Evolutionary conservation across 2,797 vertebrate genomes (phyloP), one percentile per base, ranked within the genome.

Genomic region (Lepilemur septentrionalis): DNA sequence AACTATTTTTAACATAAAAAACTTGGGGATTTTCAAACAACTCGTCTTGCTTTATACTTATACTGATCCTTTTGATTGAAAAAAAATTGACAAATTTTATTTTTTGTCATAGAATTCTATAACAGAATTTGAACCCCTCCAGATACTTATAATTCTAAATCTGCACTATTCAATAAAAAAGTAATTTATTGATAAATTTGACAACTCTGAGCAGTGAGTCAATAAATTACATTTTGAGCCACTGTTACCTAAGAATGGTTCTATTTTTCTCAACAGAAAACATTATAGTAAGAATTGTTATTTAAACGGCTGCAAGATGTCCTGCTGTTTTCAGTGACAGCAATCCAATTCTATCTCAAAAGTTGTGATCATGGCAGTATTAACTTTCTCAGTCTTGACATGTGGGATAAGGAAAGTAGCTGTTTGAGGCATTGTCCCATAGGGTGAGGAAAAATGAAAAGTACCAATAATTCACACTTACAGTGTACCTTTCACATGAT

Each of bases 271-370:
- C 94, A 96, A 97, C 92, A 92, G 50, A 95, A 98, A 98, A 98
- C 91, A 98, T 98, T 97, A 96, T 70, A 93, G 95, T 94, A 98
- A 98, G 96, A 98, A 98, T 97, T 97, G 95, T 97, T 98, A 92
- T 97, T 98, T 98, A 98, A 98, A 98, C 32, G 57, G 97, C 87
- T 98, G 97, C 90, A 97, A 98, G 96, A 97, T 83, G 84, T 81
- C 98, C 97, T 97, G 95, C 97, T 98, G 97, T 98, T 98, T 98
- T 97, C 97, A 98, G 98, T 95, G 98, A 98, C 95, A 98, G 97
- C 97, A 97, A 98, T 98, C 97, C 97, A 97, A 94, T 98, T 98
- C 97, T 14, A 0, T 65, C 96, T 97, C 98, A 97, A 97, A 98
- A 98, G 93, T 46, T 98, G 95, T 98, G 98, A 98, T 97, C 94